Conservation (phyloP, 2,888 invertebrate genomes). For the Drosophila tanythrix region DNA sequence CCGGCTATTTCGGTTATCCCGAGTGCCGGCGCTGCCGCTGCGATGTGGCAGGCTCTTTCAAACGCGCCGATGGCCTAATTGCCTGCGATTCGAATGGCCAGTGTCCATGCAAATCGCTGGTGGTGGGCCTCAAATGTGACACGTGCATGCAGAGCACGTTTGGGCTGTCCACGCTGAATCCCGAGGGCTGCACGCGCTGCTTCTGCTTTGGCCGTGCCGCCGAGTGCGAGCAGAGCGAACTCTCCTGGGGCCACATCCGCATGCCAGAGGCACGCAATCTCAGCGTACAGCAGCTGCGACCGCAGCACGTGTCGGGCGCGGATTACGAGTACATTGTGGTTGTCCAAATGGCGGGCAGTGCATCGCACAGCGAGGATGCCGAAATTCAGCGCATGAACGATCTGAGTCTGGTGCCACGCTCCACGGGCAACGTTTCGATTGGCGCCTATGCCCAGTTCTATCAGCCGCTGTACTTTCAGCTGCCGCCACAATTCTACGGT, state of each 20-base stretch:
- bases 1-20: slow-evolving; percentile 95
- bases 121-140: slow-evolving; percentile 93
- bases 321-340: slow-evolving; percentile 85
- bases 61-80: slow-evolving; percentile 87
- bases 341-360: slow-evolving; percentile 83
- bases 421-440: slow-evolving; percentile 85
- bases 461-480: slow-evolving; percentile 85
- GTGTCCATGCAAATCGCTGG: slow-evolving; percentile 96
- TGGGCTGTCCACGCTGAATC: slow-evolving; percentile 91
- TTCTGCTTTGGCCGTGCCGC: slow-evolving; percentile 97
- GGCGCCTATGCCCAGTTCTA: slow-evolving; percentile 83
- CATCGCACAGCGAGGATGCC: slow-evolving; percentile 83
- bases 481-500: slow-evolving; percentile 92
- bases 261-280: slow-evolving; percentile 87
- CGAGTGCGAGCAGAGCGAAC: slow-evolving; percentile 91
- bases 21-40: slow-evolving; percentile 95
- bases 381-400: slow-evolving; percentile 87
- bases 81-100: slow-evolving; percentile 90
- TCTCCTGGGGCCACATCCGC: slow-evolving; percentile 93
- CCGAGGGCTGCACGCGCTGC: slow-evolving; percentile 96
- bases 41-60: slow-evolving; percentile 89
- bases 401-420: slow-evolving; percentile 88
- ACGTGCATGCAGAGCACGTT: slow-evolving; percentile 94
- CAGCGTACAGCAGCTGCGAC: slow-evolving; percentile 82
- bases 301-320: slow-evolving; percentile 74